Conservation (phyloP, 2,888 invertebrate genomes). For the Conomelus anceps region DNA sequence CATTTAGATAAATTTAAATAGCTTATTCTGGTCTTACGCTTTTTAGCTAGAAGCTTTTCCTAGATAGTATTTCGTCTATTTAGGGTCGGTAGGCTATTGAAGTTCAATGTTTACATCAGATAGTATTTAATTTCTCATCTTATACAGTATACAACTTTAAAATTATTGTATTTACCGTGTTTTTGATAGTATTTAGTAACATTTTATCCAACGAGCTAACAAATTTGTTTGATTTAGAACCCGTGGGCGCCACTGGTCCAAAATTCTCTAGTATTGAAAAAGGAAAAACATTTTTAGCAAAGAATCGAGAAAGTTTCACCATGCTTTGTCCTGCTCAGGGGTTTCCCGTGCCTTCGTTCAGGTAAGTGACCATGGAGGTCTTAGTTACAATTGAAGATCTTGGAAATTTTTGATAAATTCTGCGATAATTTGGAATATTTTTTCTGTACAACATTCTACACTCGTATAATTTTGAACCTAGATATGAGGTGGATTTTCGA, state of each 20-base stretch:
- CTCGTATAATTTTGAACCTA: too few relatives aligned
- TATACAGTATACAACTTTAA: too few relatives aligned
- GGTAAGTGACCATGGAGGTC: constrained; percentile 49
- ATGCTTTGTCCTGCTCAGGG: constrained; percentile 61
- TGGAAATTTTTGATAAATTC: neutral
- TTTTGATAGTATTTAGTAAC: neutral
- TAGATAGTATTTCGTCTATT: too few relatives aligned
- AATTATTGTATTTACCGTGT: neutral
- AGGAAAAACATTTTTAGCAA: constrained; percentile 19
- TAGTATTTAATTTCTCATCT: too few relatives aligned
- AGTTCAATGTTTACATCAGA: too few relatives aligned
- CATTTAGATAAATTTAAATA: too few relatives aligned
- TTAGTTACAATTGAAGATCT: neutral
- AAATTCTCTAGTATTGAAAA: constrained; percentile 42
- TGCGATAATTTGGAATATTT: neutral
- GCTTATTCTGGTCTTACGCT: too few relatives aligned
- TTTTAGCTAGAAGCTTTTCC: too few relatives aligned
- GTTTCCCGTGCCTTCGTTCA: constrained; percentile 53
- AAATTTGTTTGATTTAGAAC: constrained; percentile 45
- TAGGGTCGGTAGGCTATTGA: neutral
- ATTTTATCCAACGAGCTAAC: neutral
- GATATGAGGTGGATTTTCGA: neutral
- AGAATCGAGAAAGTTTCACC: constrained; percentile 40
- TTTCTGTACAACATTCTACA: too few relatives aligned
- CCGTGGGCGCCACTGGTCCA: constrained; percentile 59